Conservation (phyloP, 2,113 vertebrate genomes). For the Anguilla japonica region DNA sequence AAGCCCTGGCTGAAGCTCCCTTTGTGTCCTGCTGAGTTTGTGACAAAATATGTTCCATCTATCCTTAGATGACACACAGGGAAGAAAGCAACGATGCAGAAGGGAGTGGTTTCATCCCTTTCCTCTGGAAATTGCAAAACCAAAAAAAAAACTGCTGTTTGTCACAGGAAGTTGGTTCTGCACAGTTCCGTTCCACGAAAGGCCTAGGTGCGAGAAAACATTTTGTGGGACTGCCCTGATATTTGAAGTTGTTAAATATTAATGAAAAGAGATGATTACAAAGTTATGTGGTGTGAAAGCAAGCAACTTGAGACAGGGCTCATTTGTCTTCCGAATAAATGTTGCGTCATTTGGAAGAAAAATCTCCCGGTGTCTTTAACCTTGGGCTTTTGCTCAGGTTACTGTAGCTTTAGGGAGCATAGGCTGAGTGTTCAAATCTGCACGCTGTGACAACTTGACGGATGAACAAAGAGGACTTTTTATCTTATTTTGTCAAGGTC, state of each 20-base stretch:
- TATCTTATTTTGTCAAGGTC: conserved; percentile 77
- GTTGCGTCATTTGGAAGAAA: conserved; percentile 53
- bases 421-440: conserved; percentile 45
- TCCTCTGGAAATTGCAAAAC: conserved; percentile 1
- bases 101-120: not conserved
- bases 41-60: conserved; percentile 10
- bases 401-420: conserved; percentile 33
- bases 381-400: conserved; percentile 49
- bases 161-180: not conserved
- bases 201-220: not conserved
- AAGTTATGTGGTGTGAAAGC: conserved; percentile 55
- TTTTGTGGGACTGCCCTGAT: conserved; percentile 25
- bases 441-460: conserved; percentile 65
- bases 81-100: not conserved
- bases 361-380: conserved; percentile 70
- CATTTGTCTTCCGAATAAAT: conserved; percentile 63
- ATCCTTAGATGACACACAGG: not conserved
- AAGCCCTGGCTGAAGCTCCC: conserved; percentile 25
- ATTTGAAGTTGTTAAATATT: conserved; percentile 68
- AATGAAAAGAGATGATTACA: conserved; percentile 61
- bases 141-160: not conserved
- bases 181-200: conserved; percentile 23
- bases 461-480: conserved; percentile 67
- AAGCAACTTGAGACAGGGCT: conserved; percentile 55
- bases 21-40: conserved; percentile 24